A percentile compares a stretch with the other conserved stretches of the same genome.
These are phyloP conservation scores for Thermophis baileyi DNA, from an alignment of 2,113 vertebrate genomes.

Conservation along the genomic window DNA sequence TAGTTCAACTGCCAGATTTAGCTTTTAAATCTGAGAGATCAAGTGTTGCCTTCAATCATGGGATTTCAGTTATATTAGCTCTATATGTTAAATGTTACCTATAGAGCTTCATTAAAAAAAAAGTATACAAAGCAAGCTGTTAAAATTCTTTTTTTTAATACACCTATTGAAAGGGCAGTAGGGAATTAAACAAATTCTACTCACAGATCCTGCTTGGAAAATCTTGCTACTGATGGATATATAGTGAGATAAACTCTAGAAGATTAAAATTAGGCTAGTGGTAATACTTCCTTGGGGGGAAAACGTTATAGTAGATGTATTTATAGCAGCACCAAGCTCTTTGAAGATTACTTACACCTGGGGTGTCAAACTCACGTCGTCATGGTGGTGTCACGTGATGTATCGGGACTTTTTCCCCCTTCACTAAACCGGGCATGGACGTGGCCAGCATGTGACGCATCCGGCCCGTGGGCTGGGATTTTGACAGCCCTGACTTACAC, in stretches of 20 bases:
- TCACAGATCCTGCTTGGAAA: neutral
- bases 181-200: neutral
- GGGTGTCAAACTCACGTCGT: no score
- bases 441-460: no score
- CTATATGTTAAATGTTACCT: neutral
- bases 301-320: neutral
- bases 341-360: neutral
- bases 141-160: neutral
- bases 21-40: neutral
- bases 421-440: no score
- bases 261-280: neutral
- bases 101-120: neutral
- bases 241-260: neutral
- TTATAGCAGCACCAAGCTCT: neutral
- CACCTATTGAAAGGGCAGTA: neutral
- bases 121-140: neutral
- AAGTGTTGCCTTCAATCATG: neutral
- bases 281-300: neutral
- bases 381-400: no score
- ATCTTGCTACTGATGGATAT: neutral
- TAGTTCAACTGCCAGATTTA: neutral
- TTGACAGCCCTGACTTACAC: neutral
- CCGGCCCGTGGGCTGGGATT: no score
- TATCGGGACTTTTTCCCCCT: no score
- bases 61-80: neutral